phyloP scores from a whole-genome alignment of 2,113 vertebrate genomes.

The Xyrauchen texanus region DNA sequence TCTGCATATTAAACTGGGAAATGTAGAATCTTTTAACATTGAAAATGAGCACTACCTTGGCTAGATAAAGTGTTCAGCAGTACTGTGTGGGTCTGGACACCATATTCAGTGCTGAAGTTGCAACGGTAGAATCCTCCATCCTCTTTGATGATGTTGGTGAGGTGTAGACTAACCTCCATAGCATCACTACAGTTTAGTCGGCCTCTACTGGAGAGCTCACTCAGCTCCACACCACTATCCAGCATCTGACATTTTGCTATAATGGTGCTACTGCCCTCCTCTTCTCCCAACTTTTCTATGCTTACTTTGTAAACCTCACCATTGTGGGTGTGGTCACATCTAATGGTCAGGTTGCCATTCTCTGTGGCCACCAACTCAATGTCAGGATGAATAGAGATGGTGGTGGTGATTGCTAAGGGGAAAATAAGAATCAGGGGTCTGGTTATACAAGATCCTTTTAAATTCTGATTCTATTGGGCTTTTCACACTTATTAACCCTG shows the following conservation, averaged over 20 bases:
- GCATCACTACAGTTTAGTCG: conserved; percentile 61
- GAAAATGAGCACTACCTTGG: conserved; percentile 65
- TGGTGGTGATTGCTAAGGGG: not conserved
- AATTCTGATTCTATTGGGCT: no score
- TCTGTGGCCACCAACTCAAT: conserved; percentile 47
- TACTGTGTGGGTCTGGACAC: conserved; percentile 63
- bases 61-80: conserved; percentile 56
- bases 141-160: conserved; percentile 58
- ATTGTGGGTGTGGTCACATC: conserved; percentile 58
- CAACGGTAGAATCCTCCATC: conserved; percentile 75
- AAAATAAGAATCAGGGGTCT: not conserved
- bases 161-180: conserved; percentile 57
- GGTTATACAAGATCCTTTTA: no score
- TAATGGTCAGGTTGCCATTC: conserved; percentile 70
- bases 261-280: conserved; percentile 58
- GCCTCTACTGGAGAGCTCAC: conserved; percentile 65
- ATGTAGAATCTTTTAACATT: no score
- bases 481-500: no score
- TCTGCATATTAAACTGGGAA: no score
- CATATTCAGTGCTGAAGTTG: conserved; percentile 57
- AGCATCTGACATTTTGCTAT: conserved; percentile 66
- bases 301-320: conserved; percentile 55
- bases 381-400: conserved; percentile 8
- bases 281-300: conserved; percentile 71
- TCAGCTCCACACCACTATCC: conserved; percentile 56